Percentiles rank a stretch among this genome's conserved stretches.
Conservation (phyloP, 2,113 vertebrate species). For the Nyctereutes procyonoides region DNA sequence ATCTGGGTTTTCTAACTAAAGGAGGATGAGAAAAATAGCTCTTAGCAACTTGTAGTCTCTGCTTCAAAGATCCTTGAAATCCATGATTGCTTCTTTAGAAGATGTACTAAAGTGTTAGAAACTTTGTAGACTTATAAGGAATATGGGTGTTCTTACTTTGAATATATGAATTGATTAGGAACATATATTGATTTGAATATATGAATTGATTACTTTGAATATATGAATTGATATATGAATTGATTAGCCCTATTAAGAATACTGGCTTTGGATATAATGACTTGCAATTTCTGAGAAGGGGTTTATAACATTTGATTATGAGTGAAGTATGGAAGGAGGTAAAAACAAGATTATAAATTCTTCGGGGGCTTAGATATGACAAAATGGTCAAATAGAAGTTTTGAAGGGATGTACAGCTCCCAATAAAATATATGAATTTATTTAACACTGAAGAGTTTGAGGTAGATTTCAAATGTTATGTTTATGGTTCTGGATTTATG, state of each 20-base stretch:
- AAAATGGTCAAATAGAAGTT: neutral
- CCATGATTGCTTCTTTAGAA: neutral
- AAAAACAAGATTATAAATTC: conserved; percentile 29
- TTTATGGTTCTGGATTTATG: neutral
- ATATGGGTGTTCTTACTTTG: neutral
- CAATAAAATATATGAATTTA: neutral
- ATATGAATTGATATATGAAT: neutral
- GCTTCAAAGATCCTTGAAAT: neutral
- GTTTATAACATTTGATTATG: neutral
- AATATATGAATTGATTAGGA: neutral
- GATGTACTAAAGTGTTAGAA: neutral
- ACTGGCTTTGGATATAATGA: neutral
- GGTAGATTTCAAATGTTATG: neutral
- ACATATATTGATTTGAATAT: neutral
- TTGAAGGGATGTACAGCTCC: neutral
- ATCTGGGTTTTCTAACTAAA: neutral
- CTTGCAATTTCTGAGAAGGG: neutral
- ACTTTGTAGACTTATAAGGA: neutral
- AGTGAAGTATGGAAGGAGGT: neutral
- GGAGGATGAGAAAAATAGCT: neutral
- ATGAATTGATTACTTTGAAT: neutral
- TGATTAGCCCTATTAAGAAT: neutral
- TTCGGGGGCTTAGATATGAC: neutral
- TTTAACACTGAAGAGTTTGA: neutral
- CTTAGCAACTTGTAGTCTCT: neutral